These are phyloP conservation scores for Molanna angustata DNA, from an alignment of 2,888 invertebrate species.

Conservation along the genomic window DNA sequence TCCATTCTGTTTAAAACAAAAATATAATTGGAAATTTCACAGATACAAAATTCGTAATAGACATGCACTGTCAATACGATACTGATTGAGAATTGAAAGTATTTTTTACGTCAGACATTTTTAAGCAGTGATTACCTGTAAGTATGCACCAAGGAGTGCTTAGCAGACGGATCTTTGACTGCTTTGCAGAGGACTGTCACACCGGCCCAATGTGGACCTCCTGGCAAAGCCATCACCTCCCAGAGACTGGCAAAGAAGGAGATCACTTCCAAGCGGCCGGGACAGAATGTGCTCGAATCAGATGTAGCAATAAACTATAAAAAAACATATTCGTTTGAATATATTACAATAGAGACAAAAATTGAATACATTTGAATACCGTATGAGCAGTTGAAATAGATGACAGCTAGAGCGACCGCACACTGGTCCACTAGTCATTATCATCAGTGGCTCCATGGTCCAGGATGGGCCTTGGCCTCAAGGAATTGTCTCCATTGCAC, in stretches of 20 bases:
- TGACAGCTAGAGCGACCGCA: too few species aligned
- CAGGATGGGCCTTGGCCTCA: too few species aligned
- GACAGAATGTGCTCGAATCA: conserved; percentile 65
- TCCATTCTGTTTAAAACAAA: too few species aligned
- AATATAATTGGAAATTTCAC: too few species aligned
- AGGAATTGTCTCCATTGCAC: too few species aligned
- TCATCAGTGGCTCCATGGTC: too few species aligned
- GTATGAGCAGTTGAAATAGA: too few species aligned
- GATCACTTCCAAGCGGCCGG: conserved; percentile 59
- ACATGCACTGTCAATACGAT: too few species aligned
- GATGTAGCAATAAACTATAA: conserved; percentile 63
- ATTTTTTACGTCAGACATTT: too few species aligned
- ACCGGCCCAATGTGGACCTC: conserved; percentile 64
- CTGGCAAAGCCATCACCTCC: conserved; percentile 59
- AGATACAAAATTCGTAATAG: too few species aligned
- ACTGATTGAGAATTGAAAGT: too few species aligned
- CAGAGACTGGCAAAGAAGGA: conserved; percentile 67
- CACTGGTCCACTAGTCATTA: too few species aligned
- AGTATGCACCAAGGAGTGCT: conserved; percentile 63
- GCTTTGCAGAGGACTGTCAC: conserved; percentile 50
- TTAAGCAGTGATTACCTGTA: conserved; percentile 61
- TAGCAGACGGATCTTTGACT: conserved; percentile 29
- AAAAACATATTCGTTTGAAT: background rate
- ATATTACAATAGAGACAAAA: background rate
- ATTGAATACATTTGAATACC: background rate